phyloP scores from a whole-genome alignment of 2,888 invertebrate species.

The Diploptera punctata region DNA sequence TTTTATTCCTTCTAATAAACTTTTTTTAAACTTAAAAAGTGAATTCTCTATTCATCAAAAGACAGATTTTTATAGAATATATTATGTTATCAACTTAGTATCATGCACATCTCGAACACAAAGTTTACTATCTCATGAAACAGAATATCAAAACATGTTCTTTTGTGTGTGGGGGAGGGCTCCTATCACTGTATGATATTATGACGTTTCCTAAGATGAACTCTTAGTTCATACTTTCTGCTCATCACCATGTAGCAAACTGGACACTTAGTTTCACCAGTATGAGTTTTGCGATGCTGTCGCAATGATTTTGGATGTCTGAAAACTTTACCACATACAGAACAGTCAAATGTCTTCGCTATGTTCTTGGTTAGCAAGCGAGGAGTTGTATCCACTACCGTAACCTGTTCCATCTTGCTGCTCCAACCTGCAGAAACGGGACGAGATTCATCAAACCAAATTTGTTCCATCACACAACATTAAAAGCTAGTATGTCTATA shows the following conservation, averaged over 20 bases:
- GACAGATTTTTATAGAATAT: too few species aligned
- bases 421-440: conserved; percentile 23
- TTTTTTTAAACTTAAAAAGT: too few species aligned
- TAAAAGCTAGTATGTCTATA: too few species aligned
- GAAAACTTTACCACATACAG: conserved; percentile 39
- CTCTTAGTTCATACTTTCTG: conserved; percentile 40
- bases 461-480: too few species aligned
- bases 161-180: too few species aligned
- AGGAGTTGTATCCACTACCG: conserved; percentile 22
- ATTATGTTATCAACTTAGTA: too few species aligned
- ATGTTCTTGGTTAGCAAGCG: conserved; percentile 20
- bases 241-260: conserved; percentile 50
- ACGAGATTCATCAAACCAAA: not conserved
- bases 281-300: conserved; percentile 53
- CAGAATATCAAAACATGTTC: too few species aligned
- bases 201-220: conserved; percentile 39
- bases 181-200: conserved; percentile 29
- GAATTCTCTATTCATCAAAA: too few species aligned
- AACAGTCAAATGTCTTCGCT: conserved; percentile 35
- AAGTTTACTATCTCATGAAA: too few species aligned
- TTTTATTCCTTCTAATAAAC: too few species aligned
- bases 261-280: conserved; percentile 59
- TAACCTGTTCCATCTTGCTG: conserved; percentile 21
- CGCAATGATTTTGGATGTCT: conserved; percentile 39
- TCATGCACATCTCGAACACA: too few species aligned